Base-by-base conservation (phyloP, 2,113 vertebrate genomes). In the Tiliqua scincoides region DNA sequence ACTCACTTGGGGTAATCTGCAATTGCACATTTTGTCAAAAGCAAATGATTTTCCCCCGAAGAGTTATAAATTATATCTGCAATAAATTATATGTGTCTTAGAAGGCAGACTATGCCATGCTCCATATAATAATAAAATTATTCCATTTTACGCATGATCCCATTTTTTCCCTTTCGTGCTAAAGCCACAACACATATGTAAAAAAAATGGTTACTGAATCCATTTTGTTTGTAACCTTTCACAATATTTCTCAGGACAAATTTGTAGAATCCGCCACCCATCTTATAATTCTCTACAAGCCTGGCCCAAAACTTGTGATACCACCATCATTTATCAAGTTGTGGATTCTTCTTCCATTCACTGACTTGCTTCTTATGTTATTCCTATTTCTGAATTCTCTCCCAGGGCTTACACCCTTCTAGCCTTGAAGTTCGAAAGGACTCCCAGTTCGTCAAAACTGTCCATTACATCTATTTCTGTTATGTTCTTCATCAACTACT, bases 1-100 rank as follows among this genome's bases (percentile, higher is more conserved):
- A 35, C 11, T 4, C 57, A 87, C 61, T 79, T 92, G 91, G 92
- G 95, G 90, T 83, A 81, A 61, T 40, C 54, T 85, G 71, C 65
- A 93, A 94, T 79, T 93, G 89, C 88, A 79, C 67, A 90, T 92
- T 90, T n/a, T 83, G 88, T 93, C 91, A 87, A 88, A 94, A 15
- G 86, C 79, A 93, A 82, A 83, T 48, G 32, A 89, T 8, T 89
- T 81, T 48, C 8, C 8, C 43, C 43, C 43, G 8, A 48, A 48
- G 43, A 48, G 43, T 8, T 5, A 48, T 48, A 48, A 48, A 48
- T 48, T 48, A 48, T 48, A 48, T 48, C 43, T 48, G 43, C 43
- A 48, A 85, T 94, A 83, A 40, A 91, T 95, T 94, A 95, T 91
- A 82, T 43, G 93, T 72, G n/a, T 21, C 0, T 30, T 57, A 85